phyloP scores from a whole-genome alignment of 2,113 vertebrate genomes.

The Scolopax mira region DNA sequence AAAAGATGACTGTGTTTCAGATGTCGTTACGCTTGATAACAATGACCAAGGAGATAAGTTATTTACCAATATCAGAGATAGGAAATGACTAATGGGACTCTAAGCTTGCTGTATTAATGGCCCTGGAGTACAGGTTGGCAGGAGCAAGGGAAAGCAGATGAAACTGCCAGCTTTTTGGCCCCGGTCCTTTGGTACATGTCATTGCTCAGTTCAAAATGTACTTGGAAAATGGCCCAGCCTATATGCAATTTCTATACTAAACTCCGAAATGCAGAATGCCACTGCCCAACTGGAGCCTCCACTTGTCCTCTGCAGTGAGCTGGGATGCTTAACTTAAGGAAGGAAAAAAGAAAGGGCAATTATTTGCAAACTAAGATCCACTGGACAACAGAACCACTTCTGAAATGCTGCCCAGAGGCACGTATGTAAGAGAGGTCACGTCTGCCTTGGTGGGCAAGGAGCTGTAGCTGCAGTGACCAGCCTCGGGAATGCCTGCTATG shows the following conservation, averaged over 20 bases:
- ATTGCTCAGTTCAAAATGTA: slow-evolving; percentile 54
- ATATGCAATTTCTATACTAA: slow-evolving; percentile 17
- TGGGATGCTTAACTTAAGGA: not conserved
- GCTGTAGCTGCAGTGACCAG: not conserved
- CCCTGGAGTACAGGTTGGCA: slow-evolving; percentile 22
- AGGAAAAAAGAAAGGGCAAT: not conserved
- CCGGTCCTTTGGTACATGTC: slow-evolving; percentile 9
- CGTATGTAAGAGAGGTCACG: rapidly evolving
- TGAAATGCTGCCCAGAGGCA: not conserved
- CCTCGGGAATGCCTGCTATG: not conserved
- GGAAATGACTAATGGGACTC: slow-evolving; percentile 33
- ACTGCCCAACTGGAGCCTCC: not conserved
- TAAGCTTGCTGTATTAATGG: not conserved
- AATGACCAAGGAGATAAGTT: not conserved
- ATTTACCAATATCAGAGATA: not conserved
- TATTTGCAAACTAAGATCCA: not conserved
- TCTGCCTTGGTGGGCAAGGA: not conserved
- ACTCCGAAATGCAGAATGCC: not conserved
- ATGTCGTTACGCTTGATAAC: not conserved
- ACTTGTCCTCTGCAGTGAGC: not conserved
- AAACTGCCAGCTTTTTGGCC: slow-evolving; percentile 37
- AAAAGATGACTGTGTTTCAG: not conserved
- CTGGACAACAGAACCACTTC: not conserved
- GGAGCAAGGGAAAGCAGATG: slow-evolving; percentile 29
- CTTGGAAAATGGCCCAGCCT: slow-evolving; percentile 35